Evolutionary conservation across 2,888 invertebrate genomes (phyloP), one percentile per base, ranked within the genome.

Genomic region (Drosophila robusta): DNA sequence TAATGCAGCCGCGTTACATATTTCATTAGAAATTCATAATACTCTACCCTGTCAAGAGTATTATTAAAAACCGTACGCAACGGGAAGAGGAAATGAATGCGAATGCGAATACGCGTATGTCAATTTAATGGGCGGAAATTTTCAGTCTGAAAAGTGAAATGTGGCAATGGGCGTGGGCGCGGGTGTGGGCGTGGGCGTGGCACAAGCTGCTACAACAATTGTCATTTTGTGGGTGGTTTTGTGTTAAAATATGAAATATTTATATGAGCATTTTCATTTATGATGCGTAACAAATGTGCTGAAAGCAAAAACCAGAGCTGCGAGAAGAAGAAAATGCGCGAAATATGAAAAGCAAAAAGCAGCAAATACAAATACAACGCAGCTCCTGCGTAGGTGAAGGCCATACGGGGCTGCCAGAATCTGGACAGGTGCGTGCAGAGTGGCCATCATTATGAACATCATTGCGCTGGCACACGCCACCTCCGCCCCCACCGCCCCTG

Each of bases 51-150:
- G 11, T 5, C 6, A 12, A 26, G 29, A 18, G 34, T 14, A 24
- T 18, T 6, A 26, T 58, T 18, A 57, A 45, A 50, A 34, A 14
- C 34, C 45, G 41, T 14, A 38, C 52, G 22, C 14, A 61, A 60
- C 47, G 51, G 70, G 24, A 66, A 64, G 39, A 69, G 80, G 87
- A 78, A 83, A 80, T 87, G 81, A 86, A 83, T 82, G 67, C 76
- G 72, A 79, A 73, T 79, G 68, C 38, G 66, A 87, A 78, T 75
- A 65, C 78, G 87, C 84, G 85, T 89, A 87, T 87, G 87, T 89
- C 89, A 87, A 89, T 87, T 87, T 87, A 87, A 89, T 87, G 80
- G 86, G 78, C 89, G 90, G 80, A 90, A 87, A 89, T 80, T 73
- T 79, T 74, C 66, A 67, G 18, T 82, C 74, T 72, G 71, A 64